A percentile compares a stretch with the other conserved stretches of the same genome.
Evolutionary conservation across 2,113 vertebrate genomes (phyloP).

Genomic region (Antidorcas marsupialis): DNA sequence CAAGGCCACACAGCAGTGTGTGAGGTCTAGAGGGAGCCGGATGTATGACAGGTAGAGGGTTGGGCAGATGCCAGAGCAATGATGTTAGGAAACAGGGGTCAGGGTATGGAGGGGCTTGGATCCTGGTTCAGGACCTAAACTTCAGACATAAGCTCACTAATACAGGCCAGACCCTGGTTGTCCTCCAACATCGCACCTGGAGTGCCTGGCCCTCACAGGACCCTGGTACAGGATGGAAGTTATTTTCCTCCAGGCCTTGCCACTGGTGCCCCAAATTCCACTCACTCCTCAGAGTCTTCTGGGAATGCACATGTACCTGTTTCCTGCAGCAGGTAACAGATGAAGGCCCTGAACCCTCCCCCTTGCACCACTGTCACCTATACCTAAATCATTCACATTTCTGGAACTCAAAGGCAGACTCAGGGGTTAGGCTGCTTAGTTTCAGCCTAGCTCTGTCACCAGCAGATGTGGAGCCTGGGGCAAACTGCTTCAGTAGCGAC

Average conservation of each 20-base stretch:
- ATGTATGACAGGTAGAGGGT: background rate
- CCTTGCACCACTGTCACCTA: background rate
- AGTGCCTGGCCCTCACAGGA: background rate
- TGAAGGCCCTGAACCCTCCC: background rate
- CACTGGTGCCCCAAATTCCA: constrained; percentile 2
- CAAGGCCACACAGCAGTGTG: fast-evolving
- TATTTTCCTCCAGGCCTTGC: background rate
- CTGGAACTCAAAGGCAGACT: background rate
- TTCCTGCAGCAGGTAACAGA: background rate
- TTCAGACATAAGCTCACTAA: background rate
- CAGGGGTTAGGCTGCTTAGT: background rate
- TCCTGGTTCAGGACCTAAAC: background rate
- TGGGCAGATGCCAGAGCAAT: background rate
- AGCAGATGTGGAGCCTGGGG: background rate
- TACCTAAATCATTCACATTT: background rate
- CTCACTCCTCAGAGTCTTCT: background rate
- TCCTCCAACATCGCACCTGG: background rate
- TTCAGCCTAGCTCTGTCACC: background rate
- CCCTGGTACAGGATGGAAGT: background rate
- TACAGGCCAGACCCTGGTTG: background rate
- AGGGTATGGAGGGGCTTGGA: background rate
- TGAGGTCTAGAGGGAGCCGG: background rate
- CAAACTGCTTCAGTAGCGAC: background rate
- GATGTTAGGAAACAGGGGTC: background rate
- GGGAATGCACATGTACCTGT: background rate